These are phyloP conservation scores for Rosalia funebris DNA, from an alignment of 2,888 invertebrate species.

Conservation along the genomic window DNA sequence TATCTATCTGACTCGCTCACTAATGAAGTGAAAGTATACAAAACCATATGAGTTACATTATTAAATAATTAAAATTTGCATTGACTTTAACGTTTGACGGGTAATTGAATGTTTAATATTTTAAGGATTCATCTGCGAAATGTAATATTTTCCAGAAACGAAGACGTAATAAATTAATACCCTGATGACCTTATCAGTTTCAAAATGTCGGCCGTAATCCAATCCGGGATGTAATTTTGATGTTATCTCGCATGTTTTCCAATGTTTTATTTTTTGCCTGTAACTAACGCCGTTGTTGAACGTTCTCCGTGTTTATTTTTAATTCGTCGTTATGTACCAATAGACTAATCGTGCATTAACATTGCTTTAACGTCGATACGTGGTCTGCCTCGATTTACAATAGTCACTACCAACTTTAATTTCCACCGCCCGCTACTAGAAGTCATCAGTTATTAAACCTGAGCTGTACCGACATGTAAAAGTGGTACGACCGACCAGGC, in stretches of 20 bases:
- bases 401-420: constrained; percentile 46
- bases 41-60: constrained; percentile 36
- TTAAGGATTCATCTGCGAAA: background rate
- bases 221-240: constrained; percentile 22
- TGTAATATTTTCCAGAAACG: no score
- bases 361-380: constrained; percentile 32
- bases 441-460: constrained; percentile 25
- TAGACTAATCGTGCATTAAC: constrained; percentile 47
- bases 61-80: constrained; percentile 43
- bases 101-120: background rate
- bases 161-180: no score
- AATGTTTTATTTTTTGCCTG: constrained; percentile 35
- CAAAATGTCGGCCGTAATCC: constrained; percentile 16
- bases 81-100: constrained; percentile 29
- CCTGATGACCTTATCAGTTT: constrained; percentile 18
- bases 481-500: constrained; percentile 51
- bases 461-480: constrained; percentile 52
- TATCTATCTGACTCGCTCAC: constrained; percentile 22
- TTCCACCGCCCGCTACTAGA: constrained; percentile 34
- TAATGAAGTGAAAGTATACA: constrained; percentile 27
- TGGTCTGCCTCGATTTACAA: constrained; percentile 46
- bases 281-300: constrained; percentile 35
- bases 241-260: constrained; percentile 36
- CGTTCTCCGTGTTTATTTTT: constrained; percentile 24
- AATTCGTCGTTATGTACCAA: constrained; percentile 19